These are phyloP conservation scores for Oxyura jamaicensis DNA, from an alignment of 2,113 vertebrate genomes.

Conservation along the genomic window DNA sequence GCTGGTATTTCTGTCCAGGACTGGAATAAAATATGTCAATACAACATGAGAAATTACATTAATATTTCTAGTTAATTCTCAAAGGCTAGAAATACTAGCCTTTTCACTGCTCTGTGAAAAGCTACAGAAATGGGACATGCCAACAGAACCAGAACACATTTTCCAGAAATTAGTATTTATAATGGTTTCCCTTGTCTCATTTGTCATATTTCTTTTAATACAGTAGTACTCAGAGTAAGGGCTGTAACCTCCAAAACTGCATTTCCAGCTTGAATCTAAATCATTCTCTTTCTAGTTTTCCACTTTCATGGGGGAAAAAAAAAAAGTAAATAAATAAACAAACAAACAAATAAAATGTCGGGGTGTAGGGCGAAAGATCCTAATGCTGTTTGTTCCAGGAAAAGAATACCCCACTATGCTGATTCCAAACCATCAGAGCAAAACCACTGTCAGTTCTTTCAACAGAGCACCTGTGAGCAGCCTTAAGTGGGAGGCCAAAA, in stretches of 20 bases:
- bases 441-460: background rate
- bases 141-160: background rate
- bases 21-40: background rate
- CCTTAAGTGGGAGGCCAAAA: background rate
- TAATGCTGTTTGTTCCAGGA: background rate
- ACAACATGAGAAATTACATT: background rate
- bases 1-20: background rate
- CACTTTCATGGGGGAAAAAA: fast-evolving
- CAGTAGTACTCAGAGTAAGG: background rate
- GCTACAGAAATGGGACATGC: background rate
- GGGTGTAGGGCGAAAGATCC: too few relatives aligned
- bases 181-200: background rate
- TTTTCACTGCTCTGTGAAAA: background rate
- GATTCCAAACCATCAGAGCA: background rate
- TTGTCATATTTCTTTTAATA: background rate
- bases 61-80: background rate
- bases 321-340: too few relatives aligned
- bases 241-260: background rate
- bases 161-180: background rate
- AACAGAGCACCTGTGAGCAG: background rate
- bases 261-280: background rate
- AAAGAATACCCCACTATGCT: background rate
- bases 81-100: background rate
- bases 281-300: background rate
- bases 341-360: background rate